Base-by-base conservation (phyloP, 1,140 invertebrate species). In the Meloidogyne chitwoodi region DNA sequence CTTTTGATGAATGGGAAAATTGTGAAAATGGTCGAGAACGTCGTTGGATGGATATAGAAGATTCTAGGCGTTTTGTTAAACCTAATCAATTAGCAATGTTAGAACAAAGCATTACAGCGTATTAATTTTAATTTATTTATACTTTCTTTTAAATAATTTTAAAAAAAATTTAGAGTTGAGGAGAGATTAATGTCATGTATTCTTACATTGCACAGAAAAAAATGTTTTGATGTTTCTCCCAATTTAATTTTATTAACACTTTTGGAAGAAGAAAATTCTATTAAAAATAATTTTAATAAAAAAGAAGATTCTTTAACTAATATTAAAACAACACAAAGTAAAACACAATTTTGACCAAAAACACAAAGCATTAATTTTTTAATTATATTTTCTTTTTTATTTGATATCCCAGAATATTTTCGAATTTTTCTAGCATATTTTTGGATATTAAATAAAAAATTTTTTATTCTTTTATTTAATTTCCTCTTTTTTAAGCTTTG, bases 171-270 rank as follows among this genome's bases (percentile, higher is more conserved):
- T 8, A 56, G 48, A n/a, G 48, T 56, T 56, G 48, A 56, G 10
- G 48, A 56, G 6, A 56, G 10, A 56, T 56, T 19, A 19, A n/a
- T 22, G 4, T 56, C 48, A 6, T 22, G 48, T 56, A n/a, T 56
- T 56, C 48, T 56, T n/a, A 56, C 19, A n/a, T 56, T 56, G 48
- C 48, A 56, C 91, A 91, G 65, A 24, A 41, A 67, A 22, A 31
- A 31, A 31, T 31, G 34, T 31, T 67, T 26, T 67, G 8, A 22
- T 67, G 19, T 41, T 31, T 67, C 34, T 67, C 34, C 65, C n/a
- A 31, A 31, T 31, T 41, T 67, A 22, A 31, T 31, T 41, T 41
- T 67, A 10, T 24, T 10, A 41, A 22, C 48, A 56, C 4, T 56
- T n/a, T 56, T 56, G 4, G 48, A n/a, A 56, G 48, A 56, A n/a